phyloP scores from a whole-genome alignment of 1,140 invertebrate species.

The Drosophila kurseongensis region DNA sequence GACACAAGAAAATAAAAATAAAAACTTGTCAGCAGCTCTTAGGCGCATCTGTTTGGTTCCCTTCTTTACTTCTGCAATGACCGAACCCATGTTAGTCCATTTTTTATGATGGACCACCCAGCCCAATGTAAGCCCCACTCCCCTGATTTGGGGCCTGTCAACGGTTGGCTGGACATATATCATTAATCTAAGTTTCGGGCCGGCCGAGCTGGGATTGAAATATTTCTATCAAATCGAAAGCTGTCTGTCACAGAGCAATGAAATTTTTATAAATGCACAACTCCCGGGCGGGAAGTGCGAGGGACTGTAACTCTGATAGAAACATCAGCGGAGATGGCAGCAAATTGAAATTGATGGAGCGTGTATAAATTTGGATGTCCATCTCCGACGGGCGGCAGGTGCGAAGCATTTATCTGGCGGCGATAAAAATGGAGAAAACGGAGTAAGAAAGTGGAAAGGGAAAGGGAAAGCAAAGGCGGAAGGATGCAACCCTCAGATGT shows the following conservation, averaged over 20 bases:
- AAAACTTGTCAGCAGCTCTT: slow-evolving; percentile 66
- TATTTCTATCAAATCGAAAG: slow-evolving; percentile 83
- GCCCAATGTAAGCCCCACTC: background rate
- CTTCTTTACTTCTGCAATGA: slow-evolving; percentile 10
- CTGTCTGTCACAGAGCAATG: slow-evolving; percentile 81
- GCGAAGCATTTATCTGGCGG: slow-evolving; percentile 57
- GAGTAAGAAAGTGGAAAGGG: slow-evolving; percentile 6
- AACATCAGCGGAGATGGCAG: slow-evolving; percentile 58
- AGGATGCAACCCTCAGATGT: slow-evolving; percentile 55
- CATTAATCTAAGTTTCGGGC: slow-evolving; percentile 74
- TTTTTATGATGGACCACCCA: slow-evolving; percentile 39
- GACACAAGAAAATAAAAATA: slow-evolving; percentile 9
- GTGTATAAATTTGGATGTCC: slow-evolving; percentile 70
- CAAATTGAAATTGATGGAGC: slow-evolving; percentile 78
- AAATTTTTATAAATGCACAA: slow-evolving; percentile 81
- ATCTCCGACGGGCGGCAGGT: slow-evolving; percentile 63
- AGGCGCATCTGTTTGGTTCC: slow-evolving; percentile 16
- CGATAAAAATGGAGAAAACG: slow-evolving; percentile 40
- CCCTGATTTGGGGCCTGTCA: slow-evolving; percentile 50
- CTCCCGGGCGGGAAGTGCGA: slow-evolving; percentile 13
- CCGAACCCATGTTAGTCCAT: slow-evolving; percentile 37
- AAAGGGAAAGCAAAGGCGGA: slow-evolving; percentile 20
- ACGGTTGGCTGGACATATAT: slow-evolving; percentile 58
- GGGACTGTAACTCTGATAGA: slow-evolving; percentile 53
- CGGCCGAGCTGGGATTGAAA: slow-evolving; percentile 65